Percentiles rank a stretch among this genome's conserved stretches.
Conservation (phyloP, 2,797 vertebrate species). For the Tenualosa thibaudeaui region DNA sequence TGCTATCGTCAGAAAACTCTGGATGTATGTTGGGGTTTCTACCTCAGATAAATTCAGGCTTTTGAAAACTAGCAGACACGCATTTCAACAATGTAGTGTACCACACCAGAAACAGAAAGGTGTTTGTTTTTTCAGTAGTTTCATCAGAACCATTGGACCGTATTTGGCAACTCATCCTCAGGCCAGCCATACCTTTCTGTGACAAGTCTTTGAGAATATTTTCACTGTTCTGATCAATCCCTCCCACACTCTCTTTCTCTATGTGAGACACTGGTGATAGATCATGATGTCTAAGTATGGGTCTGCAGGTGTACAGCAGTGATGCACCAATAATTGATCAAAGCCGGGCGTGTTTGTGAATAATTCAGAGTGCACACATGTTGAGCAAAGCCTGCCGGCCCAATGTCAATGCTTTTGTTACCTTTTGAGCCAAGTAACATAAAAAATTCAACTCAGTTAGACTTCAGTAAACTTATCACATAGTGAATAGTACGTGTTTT, state of each 20-base stretch:
- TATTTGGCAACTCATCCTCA: background rate
- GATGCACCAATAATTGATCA: conserved; percentile 58
- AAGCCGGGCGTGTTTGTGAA: conserved; percentile 54
- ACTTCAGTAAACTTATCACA: background rate
- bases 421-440: conserved; percentile 39
- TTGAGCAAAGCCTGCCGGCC: conserved; percentile 37
- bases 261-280: background rate
- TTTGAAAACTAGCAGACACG: background rate
- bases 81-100: background rate
- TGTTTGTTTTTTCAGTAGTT: background rate
- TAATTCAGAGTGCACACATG: conserved; percentile 53
- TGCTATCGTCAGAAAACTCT: too few relatives aligned
- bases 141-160: background rate
- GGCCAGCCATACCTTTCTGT: background rate
- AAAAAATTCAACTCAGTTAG: conserved; percentile 42
- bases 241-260: background rate
- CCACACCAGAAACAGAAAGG: background rate
- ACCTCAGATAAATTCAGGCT: background rate
- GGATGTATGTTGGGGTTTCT: background rate
- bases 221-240: background rate
- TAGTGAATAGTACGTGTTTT: background rate
- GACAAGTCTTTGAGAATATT: background rate
- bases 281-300: conserved; percentile 17
- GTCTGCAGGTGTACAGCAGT: conserved; percentile 38
- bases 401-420: conserved; percentile 46